Evolutionary conservation across 2,888 invertebrate genomes (phyloP), one percentile per base, ranked within the genome.

Genomic region (Malthinus seriepunctatus): DNA sequence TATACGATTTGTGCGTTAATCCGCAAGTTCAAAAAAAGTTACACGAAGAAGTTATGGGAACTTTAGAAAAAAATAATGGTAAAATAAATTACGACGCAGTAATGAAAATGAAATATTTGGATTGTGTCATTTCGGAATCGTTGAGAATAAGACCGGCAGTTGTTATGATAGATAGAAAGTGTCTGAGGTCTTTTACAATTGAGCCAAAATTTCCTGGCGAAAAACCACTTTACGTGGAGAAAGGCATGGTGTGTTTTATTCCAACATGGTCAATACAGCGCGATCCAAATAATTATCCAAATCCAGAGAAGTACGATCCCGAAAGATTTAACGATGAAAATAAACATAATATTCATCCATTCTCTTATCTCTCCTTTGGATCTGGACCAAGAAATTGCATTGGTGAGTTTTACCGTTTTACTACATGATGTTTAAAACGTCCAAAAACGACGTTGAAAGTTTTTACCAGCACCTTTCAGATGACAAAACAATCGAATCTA

Each of bases 331-430:
- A 84, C 0, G 82, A 84, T 62, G 85, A 85, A 67, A 83, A 82
- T 62, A 73, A 76, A 0, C 78, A 78, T n/a, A 80, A 81, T 10
- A 44, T 44, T 15, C 65, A 76, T 8, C 78, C 79, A 0, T 79
- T 78, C 45, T 73, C 80, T 0, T 73, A 69, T 44, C 8, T 73
- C 8, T 72, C 75, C 1, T 75, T 75, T 60, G 75, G 75, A 1
- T 6, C 85, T 0, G 88, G 88, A 2, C 86, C 83, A 1, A 80
- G 87, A 52, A 85, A 81, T 68, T 88, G 88, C 65, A 83, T 87
- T 50, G 88, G 86, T 80, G 4, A n/a, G n/a, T n/a, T n/a, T n/a
- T n/a, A n/a, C n/a, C n/a, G n/a, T n/a, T n/a, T n/a, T n/a, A n/a
- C n/a, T n/a, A n/a, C n/a, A n/a, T n/a, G n/a, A n/a, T n/a, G n/a